phyloP scores from a whole-genome alignment of 1,140 invertebrate genomes.

The Lordiphosa stackelbergi region DNA sequence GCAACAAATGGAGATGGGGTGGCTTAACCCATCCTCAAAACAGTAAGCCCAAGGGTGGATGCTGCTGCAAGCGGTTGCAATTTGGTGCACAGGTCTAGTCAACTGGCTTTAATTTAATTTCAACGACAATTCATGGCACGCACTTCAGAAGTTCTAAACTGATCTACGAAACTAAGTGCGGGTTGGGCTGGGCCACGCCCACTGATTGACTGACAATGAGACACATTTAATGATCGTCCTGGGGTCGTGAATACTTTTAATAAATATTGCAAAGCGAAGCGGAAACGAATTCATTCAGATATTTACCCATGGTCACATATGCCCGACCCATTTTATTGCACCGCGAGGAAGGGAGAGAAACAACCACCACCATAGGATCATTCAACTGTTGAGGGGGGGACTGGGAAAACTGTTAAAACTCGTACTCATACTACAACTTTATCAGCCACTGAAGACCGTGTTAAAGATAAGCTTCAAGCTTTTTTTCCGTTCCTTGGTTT shows the following conservation, averaged over 20 bases:
- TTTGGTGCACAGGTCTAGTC: conserved; percentile 43
- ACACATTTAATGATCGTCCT: conserved; percentile 49
- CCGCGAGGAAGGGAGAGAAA: conserved; percentile 15
- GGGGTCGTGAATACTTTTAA: conserved; percentile 46
- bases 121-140: conserved; percentile 69
- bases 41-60: conserved; percentile 2
- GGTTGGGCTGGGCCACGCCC: conserved; percentile 28
- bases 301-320: conserved; percentile 20
- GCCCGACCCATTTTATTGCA: conserved; percentile 67
- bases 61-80: conserved; percentile 14
- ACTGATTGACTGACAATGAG: conserved; percentile 43
- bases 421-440: conserved; percentile 19
- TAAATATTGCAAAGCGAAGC: conserved; percentile 69
- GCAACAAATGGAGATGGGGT: conserved; percentile 37
- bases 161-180: conserved; percentile 27
- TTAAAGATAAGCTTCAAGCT: conserved; percentile 52
- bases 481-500: conserved; percentile 28
- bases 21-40: conserved; percentile 25
- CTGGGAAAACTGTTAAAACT: conserved; percentile 19
- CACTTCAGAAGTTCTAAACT: conserved; percentile 47
- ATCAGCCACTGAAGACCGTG: conserved; percentile 46
- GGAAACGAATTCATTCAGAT: conserved; percentile 52
- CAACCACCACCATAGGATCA: conserved; percentile 15
- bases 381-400: conserved; percentile 39
- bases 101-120: conserved; percentile 71